Base-by-base conservation (phyloP, 2,113 vertebrate species). In the Tor tambroides region DNA sequence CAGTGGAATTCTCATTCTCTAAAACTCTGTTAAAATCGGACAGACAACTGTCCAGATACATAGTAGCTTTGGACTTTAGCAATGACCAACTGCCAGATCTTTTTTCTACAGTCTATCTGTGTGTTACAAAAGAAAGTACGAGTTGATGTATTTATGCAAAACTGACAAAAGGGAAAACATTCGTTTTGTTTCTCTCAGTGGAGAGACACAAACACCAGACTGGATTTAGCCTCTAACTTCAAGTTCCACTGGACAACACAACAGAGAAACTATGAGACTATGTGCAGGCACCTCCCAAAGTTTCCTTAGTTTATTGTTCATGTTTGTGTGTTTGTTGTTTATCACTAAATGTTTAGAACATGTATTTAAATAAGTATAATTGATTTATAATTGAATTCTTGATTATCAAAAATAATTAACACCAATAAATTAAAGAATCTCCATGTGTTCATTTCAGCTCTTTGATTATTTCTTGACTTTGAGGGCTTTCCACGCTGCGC, bases 181-280 rank as follows among this genome's bases (percentile, higher is more conserved):
- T 61, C 6, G 26, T 2, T 67, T 67, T 65, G 26, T 65, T 65
- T 67, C 12, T 30, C 26, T 14, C 10, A 67, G 0, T 17, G 0
- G 26, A 46, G 74, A 49, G n/a, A 49, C 38, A 26, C 19, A 26
- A 46, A 76, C 35, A 77, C 23, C 7, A 77, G 75, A 30, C 75
- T 77, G 75, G n/a, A 77, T 77, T 51, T 23, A 51, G 49, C 41
- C 11, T 4, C 26, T 19, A 28, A 72, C 9, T 72, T 38, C 19
- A 78, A 75, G 41, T 46, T 75, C 43, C 43, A 49, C 43, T 54
- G 26, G 76, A 54, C 76, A 54, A 78, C 43, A 78, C 76, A 78
- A 21, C 75, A 54, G 75, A 78, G 26, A 78, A 78, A 8, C 23
- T 9, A 2, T 32, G 75, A 78, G 49, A 78, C 76, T 54, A 7